Evolutionary conservation across 2,113 vertebrate species (phyloP), one percentile per base, ranked within the genome.

Genomic region (Proteles cristata): DNA sequence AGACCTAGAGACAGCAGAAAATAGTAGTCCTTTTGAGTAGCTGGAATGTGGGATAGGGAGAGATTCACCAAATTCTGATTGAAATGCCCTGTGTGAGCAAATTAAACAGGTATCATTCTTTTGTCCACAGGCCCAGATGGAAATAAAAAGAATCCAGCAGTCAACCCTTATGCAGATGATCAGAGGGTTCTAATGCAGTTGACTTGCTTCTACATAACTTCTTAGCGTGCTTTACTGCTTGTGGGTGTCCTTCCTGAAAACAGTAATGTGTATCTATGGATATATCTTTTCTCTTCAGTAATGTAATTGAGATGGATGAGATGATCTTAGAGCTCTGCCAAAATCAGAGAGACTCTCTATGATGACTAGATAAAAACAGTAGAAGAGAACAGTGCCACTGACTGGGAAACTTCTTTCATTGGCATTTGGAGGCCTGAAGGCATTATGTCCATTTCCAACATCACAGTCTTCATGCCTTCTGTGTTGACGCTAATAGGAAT

Each of bases 401-500:
- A 66, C 31, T 77, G 73, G 45, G 73, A 26, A 28, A 26, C 33
- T 50, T 21, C 19, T n/a, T 35, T 35, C 25, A 3, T 65, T 65
- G 35, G 4, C 11, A 50, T 50, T 31, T 69, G 15, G 33, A 80
- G 25, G 5, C 8, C 11, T 4, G 65, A 58, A 35, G 50, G 16
- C 31, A 69, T 45, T 26, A 84, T 83, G 91, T 14, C 33, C 5
- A 17, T 88, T 28, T 65, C 80, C 65, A 95, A 95, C 14, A 48
- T 25, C 7, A 87, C 74, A 11, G 3, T 87, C 88, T 94, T 94
- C 68, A 83, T 77, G 93, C 82, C 96, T 21, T 61, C 93, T 28
- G 48, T 92, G 17, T 11, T 96, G 58, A 91, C 58, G 7, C 76
- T 96, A 16, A 45, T 77, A 61, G 96, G 93, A 2, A 94, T 94